Evolutionary conservation across 2,797 vertebrate genomes (phyloP), one percentile per base, ranked within the genome.

Genomic region (Melanotaenia parkinsoni): DNA sequence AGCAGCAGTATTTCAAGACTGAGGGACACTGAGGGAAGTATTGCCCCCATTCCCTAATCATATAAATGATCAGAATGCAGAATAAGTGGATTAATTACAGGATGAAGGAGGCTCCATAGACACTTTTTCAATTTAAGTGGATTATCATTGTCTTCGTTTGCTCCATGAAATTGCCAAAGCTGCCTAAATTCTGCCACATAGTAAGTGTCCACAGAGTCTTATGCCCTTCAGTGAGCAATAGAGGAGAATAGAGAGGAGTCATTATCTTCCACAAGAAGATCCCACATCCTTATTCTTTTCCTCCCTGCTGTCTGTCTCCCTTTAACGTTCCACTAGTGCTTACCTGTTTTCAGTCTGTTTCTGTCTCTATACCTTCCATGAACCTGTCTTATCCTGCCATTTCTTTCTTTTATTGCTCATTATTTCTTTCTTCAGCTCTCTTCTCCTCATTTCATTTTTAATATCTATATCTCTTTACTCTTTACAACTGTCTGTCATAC

Each of bases 101-200:
- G 82, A 88, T 89, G 84, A 88, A 90, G 76, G 66, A 71, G 74
- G 67, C 86, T 85, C 87, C 78, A 83, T 66, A 67, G 73, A 70
- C 72, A 81, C 87, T 91, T 92, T 90, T 90, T 91, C 85, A 90
- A 85, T 90, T 88, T 90, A 93, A 92, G 86, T 90, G 86, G 87
- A 93, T 93, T 92, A 93, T 86, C 85, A 85, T 88, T 72, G 67
- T 86, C 83, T 88, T 79, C 83, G 75, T 73, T 28, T 77, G 81
- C 74, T 79, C 84, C 82, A 85, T 91, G 87, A 90, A 92, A 92
- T 87, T 83, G 79, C 84, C 75, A 80, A 79, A 88, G 86, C 85
- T 82, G 80, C 67, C 79, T 67, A 58, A 68, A 77, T 72, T 79
- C 77, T 82, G 77, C 85, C 79, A 75, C 77, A 79, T 65, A 38